Evolutionary conservation across 2,113 vertebrate genomes (phyloP).

Genomic region (Rostratula benghalensis): DNA sequence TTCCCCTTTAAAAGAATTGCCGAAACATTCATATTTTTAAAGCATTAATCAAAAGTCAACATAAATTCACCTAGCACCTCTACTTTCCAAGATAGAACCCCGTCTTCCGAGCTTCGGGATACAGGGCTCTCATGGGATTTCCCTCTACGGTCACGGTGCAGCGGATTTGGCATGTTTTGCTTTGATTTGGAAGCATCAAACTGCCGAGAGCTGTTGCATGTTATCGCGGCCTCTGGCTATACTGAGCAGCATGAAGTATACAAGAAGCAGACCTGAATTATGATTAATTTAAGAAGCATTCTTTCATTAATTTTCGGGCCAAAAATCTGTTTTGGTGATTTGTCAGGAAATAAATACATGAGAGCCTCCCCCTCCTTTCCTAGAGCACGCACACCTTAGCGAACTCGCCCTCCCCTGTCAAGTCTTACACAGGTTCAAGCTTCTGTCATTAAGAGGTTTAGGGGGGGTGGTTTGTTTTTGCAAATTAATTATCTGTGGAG

Average conservation of each 20-base stretch:
- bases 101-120: background rate
- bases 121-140: background rate
- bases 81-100: background rate
- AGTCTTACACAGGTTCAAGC: background rate
- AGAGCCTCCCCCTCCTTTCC: background rate
- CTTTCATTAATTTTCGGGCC: background rate
- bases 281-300: background rate
- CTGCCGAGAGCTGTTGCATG: background rate
- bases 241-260: background rate
- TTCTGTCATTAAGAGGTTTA: background rate
- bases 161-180: background rate
- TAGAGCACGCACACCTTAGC: background rate
- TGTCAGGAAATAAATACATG: background rate
- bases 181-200: background rate
- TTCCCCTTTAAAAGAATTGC: background rate
- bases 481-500: constrained; percentile 48
- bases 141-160: background rate
- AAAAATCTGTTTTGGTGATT: background rate
- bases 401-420: background rate
- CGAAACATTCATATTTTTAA: background rate
- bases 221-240: background rate
- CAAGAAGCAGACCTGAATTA: background rate
- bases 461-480: constrained; percentile 28
- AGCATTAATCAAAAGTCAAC: background rate
- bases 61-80: background rate